These are phyloP conservation scores for Operophtera brumata DNA, from an alignment of 2,888 invertebrate species.

Conservation along the genomic window DNA sequence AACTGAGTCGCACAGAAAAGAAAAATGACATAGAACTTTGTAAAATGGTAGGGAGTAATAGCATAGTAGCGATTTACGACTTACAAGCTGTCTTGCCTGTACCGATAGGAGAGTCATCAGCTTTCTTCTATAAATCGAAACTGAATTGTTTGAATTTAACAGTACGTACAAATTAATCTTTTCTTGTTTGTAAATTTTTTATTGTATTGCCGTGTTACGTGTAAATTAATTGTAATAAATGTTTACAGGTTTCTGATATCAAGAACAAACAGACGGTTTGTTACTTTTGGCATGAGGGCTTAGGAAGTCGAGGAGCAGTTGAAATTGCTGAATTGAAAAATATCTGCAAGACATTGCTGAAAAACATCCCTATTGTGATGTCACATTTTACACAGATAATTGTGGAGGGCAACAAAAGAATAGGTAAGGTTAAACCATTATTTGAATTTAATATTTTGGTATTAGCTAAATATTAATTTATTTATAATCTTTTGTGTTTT, in stretches of 20 bases:
- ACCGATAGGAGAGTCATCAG: neutral
- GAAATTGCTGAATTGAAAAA: neutral
- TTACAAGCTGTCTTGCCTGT: neutral
- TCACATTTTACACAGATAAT: neutral
- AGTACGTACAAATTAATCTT: too few species aligned
- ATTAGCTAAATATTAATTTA: too few species aligned
- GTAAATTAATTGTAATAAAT: conserved; percentile 27
- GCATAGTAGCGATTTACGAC: neutral
- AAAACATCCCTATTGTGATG: neutral
- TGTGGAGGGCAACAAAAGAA: conserved; percentile 2
- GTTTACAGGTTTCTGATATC: neutral
- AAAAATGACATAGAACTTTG: neutral
- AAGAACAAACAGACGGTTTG: neutral
- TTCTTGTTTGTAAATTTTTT: neutral
- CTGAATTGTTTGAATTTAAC: neutral
- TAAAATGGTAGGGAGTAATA: neutral
- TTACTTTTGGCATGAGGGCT: neutral
- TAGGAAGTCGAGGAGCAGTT: neutral
- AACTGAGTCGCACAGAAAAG: neutral
- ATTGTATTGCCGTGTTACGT: neutral
- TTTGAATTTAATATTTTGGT: neutral
- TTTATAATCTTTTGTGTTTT: neutral
- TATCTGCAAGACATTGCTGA: neutral
- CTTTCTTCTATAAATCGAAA: neutral
- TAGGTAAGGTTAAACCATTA: neutral